Base-by-base conservation (phyloP, 1,140 invertebrate genomes). In the Tetranychus urticae region DNA sequence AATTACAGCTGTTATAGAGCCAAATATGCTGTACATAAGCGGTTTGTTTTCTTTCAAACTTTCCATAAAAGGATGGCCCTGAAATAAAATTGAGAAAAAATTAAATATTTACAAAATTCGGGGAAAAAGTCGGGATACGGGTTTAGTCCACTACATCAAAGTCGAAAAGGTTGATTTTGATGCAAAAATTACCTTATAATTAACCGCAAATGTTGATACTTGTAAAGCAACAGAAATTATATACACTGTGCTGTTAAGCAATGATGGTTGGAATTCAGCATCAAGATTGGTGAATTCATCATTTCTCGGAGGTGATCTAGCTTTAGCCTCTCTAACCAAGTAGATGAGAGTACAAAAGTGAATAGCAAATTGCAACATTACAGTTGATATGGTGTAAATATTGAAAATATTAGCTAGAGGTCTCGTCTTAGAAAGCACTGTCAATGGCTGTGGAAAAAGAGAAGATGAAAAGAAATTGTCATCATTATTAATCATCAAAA, bases 331-430 rank as follows among this genome's bases (percentile, higher is more conserved):
- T 65, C 80, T 79, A 7, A 96, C 89, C 56, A 99, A 74, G 72
- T 83, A 96, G 39, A 97, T 80, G 31, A 99, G 78, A 69, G 86
- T 85, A 2, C 79, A 70, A 75, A 99, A 97, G 72, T 99, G 96
- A 10, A 98, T 84, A 50, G 82, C 78, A 75, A 99, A 99, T 75
- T 99, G 96, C 6, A 85, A 72, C 12, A 96, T 74, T 35, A 99
- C 94, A 12, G 96, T 98, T 58, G 90, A 74, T 60, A 99, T 81
- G 1, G 94, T 98, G 71, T 99, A 99, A 8, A 89, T 70, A 76
- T 99, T 99, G 72, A 99, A 98, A 65, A 99, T 99, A 72, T 98
- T 98, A 55, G 96, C 89, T 65, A 98, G 76, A 33, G 96, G 96
- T 56, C 93, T 79, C 70, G 94, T 81, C 70, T 85, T 87, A 0